phyloP scores from a whole-genome alignment of 2,797 vertebrate genomes.

The Cryptoblepharus egeriae region DNA sequence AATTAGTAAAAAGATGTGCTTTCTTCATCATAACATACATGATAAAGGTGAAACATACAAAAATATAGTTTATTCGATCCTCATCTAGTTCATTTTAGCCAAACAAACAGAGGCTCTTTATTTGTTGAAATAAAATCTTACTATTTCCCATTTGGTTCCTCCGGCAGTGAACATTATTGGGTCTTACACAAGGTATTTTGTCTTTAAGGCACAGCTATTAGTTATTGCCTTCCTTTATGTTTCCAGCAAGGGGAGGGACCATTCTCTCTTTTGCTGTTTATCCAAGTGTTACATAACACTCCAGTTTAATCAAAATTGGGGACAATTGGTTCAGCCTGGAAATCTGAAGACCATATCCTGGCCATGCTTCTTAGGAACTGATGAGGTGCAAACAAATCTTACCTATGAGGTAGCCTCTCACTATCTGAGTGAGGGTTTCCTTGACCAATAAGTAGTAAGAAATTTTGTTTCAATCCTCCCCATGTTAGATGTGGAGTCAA shows the following conservation, averaged over 20 bases:
- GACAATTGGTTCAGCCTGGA: background rate
- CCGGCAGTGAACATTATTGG: slow-evolving; percentile 14
- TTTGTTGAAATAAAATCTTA: slow-evolving; percentile 19
- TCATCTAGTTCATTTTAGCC: background rate
- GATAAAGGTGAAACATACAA: background rate
- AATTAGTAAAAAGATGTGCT: background rate
- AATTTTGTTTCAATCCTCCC: too few relatives aligned
- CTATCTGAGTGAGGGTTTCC: too few relatives aligned
- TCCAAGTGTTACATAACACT: background rate
- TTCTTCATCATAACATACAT: background rate
- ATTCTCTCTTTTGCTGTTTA: background rate
- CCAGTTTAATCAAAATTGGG: background rate
- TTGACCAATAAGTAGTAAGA: too few relatives aligned
- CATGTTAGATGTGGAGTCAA: too few relatives aligned
- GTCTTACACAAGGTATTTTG: background rate
- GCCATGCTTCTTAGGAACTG: background rate
- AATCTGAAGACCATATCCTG: background rate
- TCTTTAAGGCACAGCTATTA: slow-evolving; percentile 18
- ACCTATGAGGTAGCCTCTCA: background rate
- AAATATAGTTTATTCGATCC: background rate
- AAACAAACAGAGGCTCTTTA: background rate
- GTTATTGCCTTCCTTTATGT: background rate
- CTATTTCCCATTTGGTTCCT: slow-evolving; percentile 6
- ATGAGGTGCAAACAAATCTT: background rate
- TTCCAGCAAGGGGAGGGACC: background rate